Evolutionary conservation across 2,888 invertebrate species (phyloP).

Genomic region (Nineta flava): DNA sequence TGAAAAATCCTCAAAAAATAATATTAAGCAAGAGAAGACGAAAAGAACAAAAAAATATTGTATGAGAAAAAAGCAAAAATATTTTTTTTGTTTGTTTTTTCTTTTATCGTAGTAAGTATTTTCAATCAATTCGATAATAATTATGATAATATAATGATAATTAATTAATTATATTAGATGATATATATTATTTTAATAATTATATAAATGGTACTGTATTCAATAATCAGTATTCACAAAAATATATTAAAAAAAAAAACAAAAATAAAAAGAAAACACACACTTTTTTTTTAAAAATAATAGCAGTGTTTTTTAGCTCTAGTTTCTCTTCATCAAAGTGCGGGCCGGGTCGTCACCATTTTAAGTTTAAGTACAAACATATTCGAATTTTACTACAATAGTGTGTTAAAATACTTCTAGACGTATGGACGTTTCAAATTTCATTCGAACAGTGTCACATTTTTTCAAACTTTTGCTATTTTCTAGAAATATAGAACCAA

Average conservation of each 20-base stretch:
- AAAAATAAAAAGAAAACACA: neutral
- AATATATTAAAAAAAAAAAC: slow-evolving; percentile 1
- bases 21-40: slow-evolving; percentile 1
- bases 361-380: neutral
- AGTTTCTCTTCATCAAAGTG: slow-evolving; percentile 1
- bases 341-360: slow-evolving; percentile 6
- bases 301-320: neutral
- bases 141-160: neutral
- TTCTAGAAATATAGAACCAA: too few species aligned
- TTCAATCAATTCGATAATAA: neutral
- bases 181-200: slow-evolving; percentile 2
- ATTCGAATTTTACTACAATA: neutral
- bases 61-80: too few species aligned
- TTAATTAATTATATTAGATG: slow-evolving; percentile 1
- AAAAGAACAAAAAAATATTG: too few species aligned
- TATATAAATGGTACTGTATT: slow-evolving; percentile 4
- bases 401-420: too few species aligned
- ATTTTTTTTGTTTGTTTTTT: neutral
- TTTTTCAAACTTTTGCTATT: too few species aligned
- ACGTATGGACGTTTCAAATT: too few species aligned
- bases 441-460: too few species aligned
- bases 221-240: neutral
- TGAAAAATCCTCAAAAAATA: slow-evolving; percentile 5
- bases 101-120: neutral
- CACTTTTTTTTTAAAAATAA: neutral